Base-by-base conservation (phyloP, 2,888 invertebrate genomes). In the Euzophera pinguis region DNA sequence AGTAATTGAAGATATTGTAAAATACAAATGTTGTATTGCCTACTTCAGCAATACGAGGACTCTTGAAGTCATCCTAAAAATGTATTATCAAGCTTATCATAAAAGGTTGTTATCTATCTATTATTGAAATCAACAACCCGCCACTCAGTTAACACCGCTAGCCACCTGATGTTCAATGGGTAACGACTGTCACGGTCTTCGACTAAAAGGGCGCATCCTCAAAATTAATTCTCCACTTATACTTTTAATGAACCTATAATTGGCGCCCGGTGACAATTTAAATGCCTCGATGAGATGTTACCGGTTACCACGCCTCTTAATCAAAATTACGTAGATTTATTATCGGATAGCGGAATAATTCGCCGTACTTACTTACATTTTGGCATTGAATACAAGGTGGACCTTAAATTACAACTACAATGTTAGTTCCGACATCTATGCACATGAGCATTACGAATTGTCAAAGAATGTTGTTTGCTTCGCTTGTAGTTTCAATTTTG, bases 371-470 rank as follows among this genome's bases (percentile, higher is more conserved):
- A 48, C 38, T 16, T 32, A 39, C 39, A 22, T 50, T 49, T 50
- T 43, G 51, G 27, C 51, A 51, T 51, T 51, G 51, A 51, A 35
- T 14, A 43, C 51, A 51, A 51, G 51, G 51, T 51, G 43, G 35
- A 43, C 42, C 29, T 45, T 45, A 45, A 45, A 34, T 29, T 29
- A 41, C 10, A 50, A 9, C 16, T 34, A 42, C 51, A 35, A 35
- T 43, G 34, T 43, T 37, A 51, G 42, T 51, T 51, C 51, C 51
- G 51, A 35, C 35, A 42, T 42, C 41, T 51, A 50, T 51, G 43
- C 43, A 43, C 51, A 43, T 43, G 51, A 16, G 41, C 43, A 51
- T 17, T 50, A 43, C 49, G 41, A 50, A 39, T 43, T 34, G 14
- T n/a, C 12, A 10, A 32, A 43, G 43, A 51, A 51, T 51, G 51